Evolutionary conservation across 2,888 invertebrate species (phyloP), one percentile per base, ranked within the genome.

Genomic region (Antitype chi): DNA sequence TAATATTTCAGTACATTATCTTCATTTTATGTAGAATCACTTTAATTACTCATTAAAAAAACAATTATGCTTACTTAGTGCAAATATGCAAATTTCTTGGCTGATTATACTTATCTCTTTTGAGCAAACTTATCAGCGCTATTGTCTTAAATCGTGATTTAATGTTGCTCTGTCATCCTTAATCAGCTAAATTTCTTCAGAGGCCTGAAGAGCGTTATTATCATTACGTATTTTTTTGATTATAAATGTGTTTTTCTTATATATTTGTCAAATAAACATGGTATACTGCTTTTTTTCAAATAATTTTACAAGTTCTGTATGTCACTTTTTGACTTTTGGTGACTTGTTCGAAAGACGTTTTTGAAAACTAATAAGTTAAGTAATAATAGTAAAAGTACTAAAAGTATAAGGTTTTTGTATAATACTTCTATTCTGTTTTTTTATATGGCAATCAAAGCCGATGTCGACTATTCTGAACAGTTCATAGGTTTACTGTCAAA

Each of bases 81-180:
- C 25, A 55, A 76, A 63, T 74, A 74, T 76, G 25, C 11, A 8
- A 75, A 75, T 55, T 49, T 64, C 11, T 49, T 32, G 2, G 13
- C 38, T 76, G n/a, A 67, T 67, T 28, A 38, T 5, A 38, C 25
- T 53, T 79, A 71, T 71, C 38, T 49, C 25, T 71, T 62, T 53
- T 32, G 23, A n/a, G 17, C 2, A 55, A 55, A 71, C 28, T 79
- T 72, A 52, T 57, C 49, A 71, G 6, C 11, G 38, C 55, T 15
- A 70, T 69, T 15, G 59, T 60, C 20, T 66, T 47, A 20, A 52
- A 28, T 59, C 28, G 28, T 47, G 60, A 70, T 71, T 38, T 38
- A 55, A 49, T 55, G 38, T 63, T 72, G 72, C 80, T 1, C 11
- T n/a, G 72, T 80, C 71, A 80, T 80, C 43, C 8, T 63, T 43